Evolutionary conservation across 1,140 invertebrate genomes (phyloP).

Genomic region (Macrostomum lignano): DNA sequence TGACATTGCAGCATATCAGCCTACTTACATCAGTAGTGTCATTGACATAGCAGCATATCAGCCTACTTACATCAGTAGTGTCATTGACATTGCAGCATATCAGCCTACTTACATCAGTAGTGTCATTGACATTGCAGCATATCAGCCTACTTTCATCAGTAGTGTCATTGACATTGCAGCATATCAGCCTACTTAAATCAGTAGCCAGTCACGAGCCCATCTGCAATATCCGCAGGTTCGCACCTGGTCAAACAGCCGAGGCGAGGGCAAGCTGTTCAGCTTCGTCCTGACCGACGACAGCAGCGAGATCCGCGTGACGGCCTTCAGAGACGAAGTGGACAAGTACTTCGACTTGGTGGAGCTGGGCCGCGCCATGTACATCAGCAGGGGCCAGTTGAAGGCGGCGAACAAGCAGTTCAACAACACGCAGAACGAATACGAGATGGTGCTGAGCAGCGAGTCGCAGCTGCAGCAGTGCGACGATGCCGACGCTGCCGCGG

Average conservation of each 20-base stretch:
- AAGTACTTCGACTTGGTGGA: constrained; percentile 65
- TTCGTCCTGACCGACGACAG: constrained; percentile 69
- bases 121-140: too few relatives aligned
- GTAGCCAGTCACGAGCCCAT: too few relatives aligned
- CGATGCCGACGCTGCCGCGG: constrained; percentile 33
- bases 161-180: too few relatives aligned
- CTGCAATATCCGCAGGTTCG: too few relatives aligned
- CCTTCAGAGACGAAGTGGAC: constrained; percentile 60
- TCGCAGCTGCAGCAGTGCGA: constrained; percentile 30
- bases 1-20: too few relatives aligned
- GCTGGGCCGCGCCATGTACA: constrained; percentile 46
- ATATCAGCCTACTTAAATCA: too few relatives aligned
- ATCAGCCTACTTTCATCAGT: too few relatives aligned
- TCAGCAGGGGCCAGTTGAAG: constrained; percentile 50
- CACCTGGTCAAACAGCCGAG: constrained; percentile 60
- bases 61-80: too few relatives aligned
- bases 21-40: too few relatives aligned
- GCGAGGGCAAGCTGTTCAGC: constrained; percentile 71
- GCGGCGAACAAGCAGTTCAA: constrained; percentile 65
- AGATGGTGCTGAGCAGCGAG: constrained; percentile 59
- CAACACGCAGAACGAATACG: constrained; percentile 65
- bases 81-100: too few relatives aligned
- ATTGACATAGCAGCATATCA: too few relatives aligned
- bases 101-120: too few relatives aligned
- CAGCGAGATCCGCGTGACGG: constrained; percentile 75